Evolutionary conservation across 2,797 vertebrate genomes (phyloP).

Genomic region (Bovichtus variegatus): DNA sequence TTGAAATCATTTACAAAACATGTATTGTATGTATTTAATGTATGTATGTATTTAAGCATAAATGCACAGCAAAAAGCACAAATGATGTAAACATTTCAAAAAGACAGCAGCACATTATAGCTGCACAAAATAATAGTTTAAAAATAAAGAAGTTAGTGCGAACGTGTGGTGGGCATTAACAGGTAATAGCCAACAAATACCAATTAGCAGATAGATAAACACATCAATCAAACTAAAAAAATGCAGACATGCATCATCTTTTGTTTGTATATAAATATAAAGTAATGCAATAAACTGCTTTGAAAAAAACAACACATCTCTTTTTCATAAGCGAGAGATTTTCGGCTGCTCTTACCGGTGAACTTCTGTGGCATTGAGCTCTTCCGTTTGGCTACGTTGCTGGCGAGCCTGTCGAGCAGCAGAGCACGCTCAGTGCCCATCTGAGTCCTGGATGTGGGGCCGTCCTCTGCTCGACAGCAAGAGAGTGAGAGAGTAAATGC

Average conservation of each 20-base stretch:
- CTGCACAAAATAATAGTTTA: neutral
- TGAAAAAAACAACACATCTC: neutral
- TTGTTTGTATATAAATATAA: neutral
- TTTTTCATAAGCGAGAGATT: neutral
- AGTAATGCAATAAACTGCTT: neutral
- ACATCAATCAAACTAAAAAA: neutral
- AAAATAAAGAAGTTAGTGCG: neutral
- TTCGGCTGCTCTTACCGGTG: conserved; percentile 88
- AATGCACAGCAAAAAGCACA: conserved; percentile 48
- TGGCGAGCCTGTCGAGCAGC: conserved; percentile 95
- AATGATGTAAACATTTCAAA: neutral
- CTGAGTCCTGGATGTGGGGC: conserved; percentile 87
- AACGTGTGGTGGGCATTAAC: neutral
- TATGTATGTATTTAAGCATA: conserved; percentile 27
- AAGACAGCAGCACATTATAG: conserved; percentile 1
- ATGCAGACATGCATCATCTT: neutral
- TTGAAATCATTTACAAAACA: conserved; percentile 35
- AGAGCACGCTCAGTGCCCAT: conserved; percentile 93
- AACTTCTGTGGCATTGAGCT: conserved; percentile 98
- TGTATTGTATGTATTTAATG: too few species aligned
- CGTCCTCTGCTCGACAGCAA: conserved; percentile 75
- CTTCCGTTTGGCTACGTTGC: conserved; percentile 96
- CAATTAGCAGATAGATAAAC: neutral
- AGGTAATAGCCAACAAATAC: neutral
- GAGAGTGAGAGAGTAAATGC: conserved; percentile 52